These are phyloP conservation scores for Chironomus riparius DNA, from an alignment of 2,888 invertebrate species.

Conservation along the genomic window DNA sequence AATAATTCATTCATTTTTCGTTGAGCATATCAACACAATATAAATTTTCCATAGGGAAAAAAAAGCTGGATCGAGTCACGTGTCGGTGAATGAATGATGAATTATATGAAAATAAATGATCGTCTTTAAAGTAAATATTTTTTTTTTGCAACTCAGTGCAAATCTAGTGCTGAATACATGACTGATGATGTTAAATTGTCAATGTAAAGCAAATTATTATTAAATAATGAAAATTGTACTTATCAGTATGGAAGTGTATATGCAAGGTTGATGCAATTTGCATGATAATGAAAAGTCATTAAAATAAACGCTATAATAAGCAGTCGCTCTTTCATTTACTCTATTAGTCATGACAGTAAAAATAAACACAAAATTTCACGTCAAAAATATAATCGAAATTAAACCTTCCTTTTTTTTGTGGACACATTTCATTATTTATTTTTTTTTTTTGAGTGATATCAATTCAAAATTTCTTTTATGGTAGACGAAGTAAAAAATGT, in stretches of 20 bases:
- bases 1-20: background rate
- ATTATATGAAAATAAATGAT: background rate
- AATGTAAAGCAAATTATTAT: no score
- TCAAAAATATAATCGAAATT: no score
- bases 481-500: no score
- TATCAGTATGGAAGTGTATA: background rate
- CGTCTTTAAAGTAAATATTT: background rate
- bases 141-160: no score
- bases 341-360: background rate
- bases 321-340: background rate
- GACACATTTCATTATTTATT: background rate
- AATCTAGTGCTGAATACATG: no score
- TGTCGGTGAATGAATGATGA: slow-evolving; percentile 4
- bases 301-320: background rate
- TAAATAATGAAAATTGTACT: background rate
- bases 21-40: background rate
- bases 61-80: background rate
- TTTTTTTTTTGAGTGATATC: background rate
- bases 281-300: slow-evolving; percentile 3
- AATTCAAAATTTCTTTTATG: background rate
- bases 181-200: no score
- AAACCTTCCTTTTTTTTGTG: background rate
- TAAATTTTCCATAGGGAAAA: background rate
- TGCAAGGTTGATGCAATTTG: slow-evolving; percentile 21
- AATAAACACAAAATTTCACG: no score